Conservation (phyloP, 2,113 vertebrate species). For the Zosterops japonicus region DNA sequence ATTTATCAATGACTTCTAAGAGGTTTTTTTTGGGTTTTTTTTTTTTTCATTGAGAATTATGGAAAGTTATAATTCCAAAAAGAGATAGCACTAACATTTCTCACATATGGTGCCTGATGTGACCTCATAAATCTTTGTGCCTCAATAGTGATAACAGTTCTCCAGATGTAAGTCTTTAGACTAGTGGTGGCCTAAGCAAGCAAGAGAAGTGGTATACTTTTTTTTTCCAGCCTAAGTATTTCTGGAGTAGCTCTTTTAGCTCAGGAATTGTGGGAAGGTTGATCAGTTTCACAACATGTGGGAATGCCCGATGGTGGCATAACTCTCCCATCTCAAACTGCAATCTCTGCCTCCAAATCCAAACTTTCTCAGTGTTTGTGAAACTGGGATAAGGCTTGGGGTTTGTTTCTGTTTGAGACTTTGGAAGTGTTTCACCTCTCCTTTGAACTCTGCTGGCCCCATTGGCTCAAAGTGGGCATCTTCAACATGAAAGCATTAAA, state of each 20-base stretch:
- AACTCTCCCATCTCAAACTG: background rate
- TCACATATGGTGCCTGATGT: background rate
- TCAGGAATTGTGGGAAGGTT: background rate
- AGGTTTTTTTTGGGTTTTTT: too few species aligned
- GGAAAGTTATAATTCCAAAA: background rate
- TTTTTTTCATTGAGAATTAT: background rate
- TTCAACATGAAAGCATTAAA: background rate
- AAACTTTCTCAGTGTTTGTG: background rate
- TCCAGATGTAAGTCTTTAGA: background rate
- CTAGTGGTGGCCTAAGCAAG: background rate
- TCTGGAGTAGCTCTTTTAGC: background rate
- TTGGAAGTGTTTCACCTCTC: background rate
- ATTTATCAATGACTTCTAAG: background rate
- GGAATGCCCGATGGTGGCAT: background rate
- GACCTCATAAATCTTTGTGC: background rate
- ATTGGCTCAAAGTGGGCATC: background rate
- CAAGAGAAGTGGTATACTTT: background rate
- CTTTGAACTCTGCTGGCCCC: background rate
- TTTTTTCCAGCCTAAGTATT: background rate
- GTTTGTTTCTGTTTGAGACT: slow-evolving; percentile 1
- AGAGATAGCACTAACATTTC: background rate
- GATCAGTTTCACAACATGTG: background rate
- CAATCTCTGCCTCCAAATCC: background rate
- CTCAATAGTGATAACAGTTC: background rate
- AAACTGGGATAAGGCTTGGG: background rate